Evolutionary conservation across 2,797 vertebrate species (phyloP).

Genomic region (Centropyge bicolor): DNA sequence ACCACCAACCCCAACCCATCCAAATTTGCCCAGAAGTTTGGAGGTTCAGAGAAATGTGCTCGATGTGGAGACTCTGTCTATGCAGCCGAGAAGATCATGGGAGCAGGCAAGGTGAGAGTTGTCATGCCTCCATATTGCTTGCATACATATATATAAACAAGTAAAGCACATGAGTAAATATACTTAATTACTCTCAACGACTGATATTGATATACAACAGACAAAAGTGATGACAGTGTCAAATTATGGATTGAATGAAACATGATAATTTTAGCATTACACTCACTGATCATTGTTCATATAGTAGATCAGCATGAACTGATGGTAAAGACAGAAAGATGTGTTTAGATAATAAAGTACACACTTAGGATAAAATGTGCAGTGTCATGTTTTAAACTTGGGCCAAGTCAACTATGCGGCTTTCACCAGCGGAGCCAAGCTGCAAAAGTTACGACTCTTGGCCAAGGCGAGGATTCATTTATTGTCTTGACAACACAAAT

Average conservation of each 20-base stretch:
- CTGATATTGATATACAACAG: no score
- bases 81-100: constrained; percentile 95
- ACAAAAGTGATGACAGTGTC: no score
- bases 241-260: no score
- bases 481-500: constrained; percentile 3
- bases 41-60: constrained; percentile 92
- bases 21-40: constrained; percentile 95
- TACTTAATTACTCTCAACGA: no score
- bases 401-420: constrained; percentile 1
- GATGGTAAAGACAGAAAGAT: neutral
- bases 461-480: neutral
- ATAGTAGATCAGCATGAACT: neutral
- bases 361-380: neutral
- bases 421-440: constrained; percentile 23
- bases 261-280: no score
- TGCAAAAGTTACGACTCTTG: neutral
- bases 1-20: constrained; percentile 94
- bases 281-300: no score
- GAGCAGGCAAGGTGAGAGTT: constrained; percentile 92
- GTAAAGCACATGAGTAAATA: no score
- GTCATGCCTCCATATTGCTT: no score
- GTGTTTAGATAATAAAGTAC: constrained; percentile 6
- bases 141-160: no score
- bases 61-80: constrained; percentile 94
- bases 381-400: neutral